Conservation (phyloP, 2,797 vertebrate species). For the Leptoclinus maculatus region DNA sequence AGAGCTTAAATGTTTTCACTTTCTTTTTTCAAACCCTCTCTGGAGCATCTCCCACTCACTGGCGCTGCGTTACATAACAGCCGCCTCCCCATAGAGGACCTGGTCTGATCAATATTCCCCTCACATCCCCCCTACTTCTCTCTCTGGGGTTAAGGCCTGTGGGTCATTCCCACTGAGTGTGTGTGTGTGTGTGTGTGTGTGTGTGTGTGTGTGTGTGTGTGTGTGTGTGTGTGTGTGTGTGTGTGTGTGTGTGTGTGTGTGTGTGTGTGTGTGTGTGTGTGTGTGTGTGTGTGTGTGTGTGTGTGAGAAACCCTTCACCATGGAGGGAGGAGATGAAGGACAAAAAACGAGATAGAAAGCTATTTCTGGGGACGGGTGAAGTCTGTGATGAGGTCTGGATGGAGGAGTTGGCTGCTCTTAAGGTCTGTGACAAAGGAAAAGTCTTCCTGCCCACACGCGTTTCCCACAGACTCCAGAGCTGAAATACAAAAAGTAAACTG, state of each 20-base stretch:
- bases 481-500: slow-evolving; percentile 10
- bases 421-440: slow-evolving; percentile 27
- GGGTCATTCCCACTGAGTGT: slow-evolving; percentile 57
- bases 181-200: slow-evolving; percentile 22
- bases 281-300: slow-evolving; percentile 16
- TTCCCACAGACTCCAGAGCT: slow-evolving; percentile 8
- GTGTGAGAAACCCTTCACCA: slow-evolving; percentile 19
- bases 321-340: slow-evolving; percentile 32
- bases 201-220: slow-evolving; percentile 23
- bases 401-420: slow-evolving; percentile 19
- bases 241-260: slow-evolving; percentile 26
- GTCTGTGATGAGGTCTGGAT: slow-evolving; percentile 23
- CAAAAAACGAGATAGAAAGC: slow-evolving; percentile 26
- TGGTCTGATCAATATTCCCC: slow-evolving; percentile 52
- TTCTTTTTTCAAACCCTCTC: slow-evolving; percentile 23
- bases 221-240: slow-evolving; percentile 14
- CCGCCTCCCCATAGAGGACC: slow-evolving; percentile 28
- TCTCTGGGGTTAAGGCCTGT: slow-evolving; percentile 30
- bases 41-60: slow-evolving; percentile 47
- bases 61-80: slow-evolving; percentile 45
- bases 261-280: slow-evolving; percentile 20
- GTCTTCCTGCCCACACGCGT: slow-evolving; percentile 24
- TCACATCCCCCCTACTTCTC: slow-evolving; percentile 1
- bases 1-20: slow-evolving; percentile 1
- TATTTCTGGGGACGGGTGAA: slow-evolving; percentile 46